Base-by-base conservation (phyloP, 64 coral and sea anemone genomes). In the Astreopora myriophthalma region DNA sequence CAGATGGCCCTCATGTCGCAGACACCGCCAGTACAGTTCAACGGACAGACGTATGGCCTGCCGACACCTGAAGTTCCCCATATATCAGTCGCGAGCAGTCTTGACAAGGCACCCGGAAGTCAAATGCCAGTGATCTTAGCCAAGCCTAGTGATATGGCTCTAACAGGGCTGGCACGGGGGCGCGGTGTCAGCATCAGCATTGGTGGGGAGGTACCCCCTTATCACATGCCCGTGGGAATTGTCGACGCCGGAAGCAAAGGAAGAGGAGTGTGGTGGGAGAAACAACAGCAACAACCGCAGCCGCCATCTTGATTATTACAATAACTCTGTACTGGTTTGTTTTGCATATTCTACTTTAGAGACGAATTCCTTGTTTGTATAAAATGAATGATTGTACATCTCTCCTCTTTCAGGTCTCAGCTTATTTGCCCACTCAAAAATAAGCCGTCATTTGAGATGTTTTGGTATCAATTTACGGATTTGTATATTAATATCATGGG, bases 251-350 rank as follows among this genome's bases (percentile, higher is more conserved):
- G 79, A 25, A 25, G 69, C 1, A 90, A 85, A 57, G 91, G 91
- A 22, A 72, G 95, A 23, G 91, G 91, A 2, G 90, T 91, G 91
- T 97, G 95, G 95, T 97, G 91, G 92, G 91, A 93, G n/a, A 78
- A 84, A 25, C 78, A 87, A 10, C 91, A 96, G 88, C 94, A 96
- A 44, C 89, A 91, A 19, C 8, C 90, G 22, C 85, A 71, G 37
- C 85, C 85, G 39, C 79, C 52, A 5, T 64, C 57, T 12, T 83
- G 79, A 83, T 39, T 20, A 64, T 26, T 73, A 73, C 33, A 73
- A 8, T 31, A 3, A 31, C 34, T 16, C 11, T 22, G 3, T 20
- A 73, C 37, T 73, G 34, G 33, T 70, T 32, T 33, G 29, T 16
- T 33, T 70, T 33, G 11, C 11, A 67, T 67, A 2, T 20, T 61